phyloP scores from a whole-genome alignment of 2,113 vertebrate genomes.

The Dasyornis broadbenti region DNA sequence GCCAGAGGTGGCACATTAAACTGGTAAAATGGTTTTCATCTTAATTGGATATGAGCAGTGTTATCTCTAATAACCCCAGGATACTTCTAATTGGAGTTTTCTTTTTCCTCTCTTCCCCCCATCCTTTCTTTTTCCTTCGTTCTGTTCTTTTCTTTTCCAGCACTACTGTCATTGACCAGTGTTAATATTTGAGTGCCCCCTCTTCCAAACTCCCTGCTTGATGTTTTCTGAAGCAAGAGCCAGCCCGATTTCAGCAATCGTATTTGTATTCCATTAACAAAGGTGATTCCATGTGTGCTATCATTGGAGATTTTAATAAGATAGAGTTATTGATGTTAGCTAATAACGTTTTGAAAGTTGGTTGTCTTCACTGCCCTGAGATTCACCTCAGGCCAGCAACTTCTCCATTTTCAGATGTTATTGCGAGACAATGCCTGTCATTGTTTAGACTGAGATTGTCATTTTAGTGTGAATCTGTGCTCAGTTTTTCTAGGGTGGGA shows the following conservation, averaged over 20 bases:
- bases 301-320: slow-evolving; percentile 53
- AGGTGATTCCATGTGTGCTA: slow-evolving; percentile 42
- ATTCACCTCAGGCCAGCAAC: slow-evolving; percentile 61
- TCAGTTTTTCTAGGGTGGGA: background rate
- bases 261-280: slow-evolving; percentile 55
- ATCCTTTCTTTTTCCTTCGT: background rate
- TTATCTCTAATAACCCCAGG: slow-evolving; percentile 81
- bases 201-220: background rate
- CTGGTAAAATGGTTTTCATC: slow-evolving; percentile 80
- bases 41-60: slow-evolving; percentile 81
- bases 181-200: slow-evolving; percentile 46
- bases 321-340: slow-evolving; percentile 36
- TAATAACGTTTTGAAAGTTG: slow-evolving; percentile 49
- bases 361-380: slow-evolving; percentile 50
- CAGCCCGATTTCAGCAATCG: background rate
- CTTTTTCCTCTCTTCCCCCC: background rate
- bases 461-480: slow-evolving; percentile 26
- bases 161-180: slow-evolving; percentile 64
- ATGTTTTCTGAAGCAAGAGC: background rate
- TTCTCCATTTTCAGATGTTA: slow-evolving; percentile 66
- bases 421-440: slow-evolving; percentile 47
- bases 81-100: slow-evolving; percentile 81
- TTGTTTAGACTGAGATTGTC: slow-evolving; percentile 39
- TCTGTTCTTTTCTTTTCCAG: slow-evolving; percentile 48
- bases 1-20: slow-evolving; percentile 83